Evolutionary conservation across 2,797 vertebrate genomes (phyloP), one percentile per base, ranked within the genome.

Genomic region (Menidia menidia): DNA sequence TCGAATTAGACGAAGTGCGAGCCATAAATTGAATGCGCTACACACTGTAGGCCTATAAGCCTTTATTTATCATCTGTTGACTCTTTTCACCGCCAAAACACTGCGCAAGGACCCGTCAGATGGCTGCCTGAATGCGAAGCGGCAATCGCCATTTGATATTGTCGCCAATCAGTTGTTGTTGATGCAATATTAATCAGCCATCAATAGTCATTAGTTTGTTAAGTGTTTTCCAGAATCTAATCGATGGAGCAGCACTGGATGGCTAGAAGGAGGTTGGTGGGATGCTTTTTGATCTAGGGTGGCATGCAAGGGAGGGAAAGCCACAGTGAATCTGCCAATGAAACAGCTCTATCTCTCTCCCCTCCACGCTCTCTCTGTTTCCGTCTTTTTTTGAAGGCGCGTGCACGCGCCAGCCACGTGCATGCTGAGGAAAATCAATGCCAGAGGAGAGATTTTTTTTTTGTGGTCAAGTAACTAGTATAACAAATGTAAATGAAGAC

Each of bases 1-100:
- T 95, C 89, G 94, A 96, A 96, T 96, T 96, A 96, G 94, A 94
- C 93, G 89, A 95, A 95, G 93, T 93, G 94, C 88, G 90, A 92
- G 93, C 93, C 94, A 92, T 92, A 95, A 95, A 95, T 85, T 91
- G 94, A 95, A 91, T 86, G 92, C 93, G 87, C 94, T 83, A 81
- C 84, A 75, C 90, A 4, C 56, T 53, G 66, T 39, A 54, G 59
- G 42, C 13, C 32, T 80, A 83, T 75, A 82, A 81, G 78, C 50
- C 88, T 73, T 88, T 92, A 89, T 94, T 93, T 91, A 88, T 89
- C 81, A 88, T 81, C 63, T 75, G 83, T 31, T 77, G 77, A 75
- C 75, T 69, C 56, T 59, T n/a, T 43, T 65, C 77, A 6, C 59
- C 70, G 68, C 67, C 65, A 75, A 64, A 77, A 76, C 11, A 70